phyloP scores from a whole-genome alignment of 1,140 invertebrate genomes.

The Myzus persicae region DNA sequence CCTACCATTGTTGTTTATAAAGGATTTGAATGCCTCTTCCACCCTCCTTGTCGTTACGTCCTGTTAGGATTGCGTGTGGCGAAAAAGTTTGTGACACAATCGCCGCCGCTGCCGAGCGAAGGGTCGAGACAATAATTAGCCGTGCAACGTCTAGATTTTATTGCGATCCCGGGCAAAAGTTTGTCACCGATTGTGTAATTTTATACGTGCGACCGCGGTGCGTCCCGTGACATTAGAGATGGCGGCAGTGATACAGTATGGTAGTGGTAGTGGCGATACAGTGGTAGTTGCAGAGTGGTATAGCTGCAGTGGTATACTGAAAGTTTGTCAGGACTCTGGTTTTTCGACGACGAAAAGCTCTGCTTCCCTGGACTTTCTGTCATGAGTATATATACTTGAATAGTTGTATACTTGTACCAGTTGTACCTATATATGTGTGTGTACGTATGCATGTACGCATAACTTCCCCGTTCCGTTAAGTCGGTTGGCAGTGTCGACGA shows the following conservation, averaged over 20 bases:
- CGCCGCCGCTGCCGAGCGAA: not conserved
- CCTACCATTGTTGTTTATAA: slow-evolving; percentile 34
- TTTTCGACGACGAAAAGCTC: not conserved
- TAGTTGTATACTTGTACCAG: too few species aligned
- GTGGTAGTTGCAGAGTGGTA: not conserved
- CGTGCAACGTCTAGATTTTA: slow-evolving; percentile 49
- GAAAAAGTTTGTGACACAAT: slow-evolving; percentile 38
- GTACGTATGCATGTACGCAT: not conserved
- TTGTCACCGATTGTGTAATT: slow-evolving; percentile 41
- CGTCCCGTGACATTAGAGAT: not conserved
- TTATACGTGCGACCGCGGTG: not conserved
- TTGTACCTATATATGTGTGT: not conserved
- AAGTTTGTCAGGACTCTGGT: not conserved
- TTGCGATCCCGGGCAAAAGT: slow-evolving; percentile 5
- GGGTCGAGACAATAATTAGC: slow-evolving; percentile 46
- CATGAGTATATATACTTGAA: too few species aligned
- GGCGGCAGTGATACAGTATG: too few species aligned
- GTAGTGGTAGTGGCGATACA: too few species aligned
- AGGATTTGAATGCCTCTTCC: not conserved
- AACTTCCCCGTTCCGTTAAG: not conserved
- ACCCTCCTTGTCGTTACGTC: not conserved
- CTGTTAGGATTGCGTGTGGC: not conserved
- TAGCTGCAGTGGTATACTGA: not conserved
- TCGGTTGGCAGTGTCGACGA: slow-evolving; percentile 5
- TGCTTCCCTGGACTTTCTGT: not conserved